These are phyloP conservation scores for Aphelinus certus DNA, from an alignment of 1,140 invertebrate species.

Conservation along the genomic window DNA sequence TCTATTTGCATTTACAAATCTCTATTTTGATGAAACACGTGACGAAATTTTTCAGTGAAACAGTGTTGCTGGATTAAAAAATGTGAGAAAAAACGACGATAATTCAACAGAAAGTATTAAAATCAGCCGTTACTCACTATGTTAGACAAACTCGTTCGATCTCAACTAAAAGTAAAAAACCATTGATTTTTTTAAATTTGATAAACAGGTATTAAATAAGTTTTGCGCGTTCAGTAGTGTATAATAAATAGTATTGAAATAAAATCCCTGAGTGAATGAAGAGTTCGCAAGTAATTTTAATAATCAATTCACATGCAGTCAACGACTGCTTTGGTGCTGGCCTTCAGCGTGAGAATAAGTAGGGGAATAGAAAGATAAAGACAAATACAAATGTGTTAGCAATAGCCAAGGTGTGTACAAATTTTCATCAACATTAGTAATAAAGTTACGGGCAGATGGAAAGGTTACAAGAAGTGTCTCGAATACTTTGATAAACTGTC, in stretches of 20 bases:
- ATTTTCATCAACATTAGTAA: slow-evolving; percentile 17
- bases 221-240: neutral
- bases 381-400: slow-evolving; percentile 35
- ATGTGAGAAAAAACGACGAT: neutral
- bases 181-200: neutral
- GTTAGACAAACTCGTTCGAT: slow-evolving; percentile 33
- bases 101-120: slow-evolving; percentile 40
- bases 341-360: slow-evolving; percentile 33
- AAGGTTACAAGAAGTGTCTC: slow-evolving; percentile 1
- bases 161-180: slow-evolving; percentile 38
- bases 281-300: neutral
- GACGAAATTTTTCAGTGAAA: slow-evolving; percentile 29
- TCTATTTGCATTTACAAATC: slow-evolving; percentile 9
- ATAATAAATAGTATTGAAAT: neutral
- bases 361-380: slow-evolving; percentile 28
- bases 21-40: slow-evolving; percentile 23
- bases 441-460: slow-evolving; percentile 2
- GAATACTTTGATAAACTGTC: neutral
- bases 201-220: neutral
- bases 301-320: neutral
- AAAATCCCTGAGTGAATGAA: neutral
- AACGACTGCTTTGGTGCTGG: slow-evolving; percentile 24
- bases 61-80: neutral
- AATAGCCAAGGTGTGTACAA: slow-evolving; percentile 36
- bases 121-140: slow-evolving; percentile 35